Base-by-base conservation (phyloP, 2,113 vertebrate species). In the Urocynchramus pylzowi region DNA sequence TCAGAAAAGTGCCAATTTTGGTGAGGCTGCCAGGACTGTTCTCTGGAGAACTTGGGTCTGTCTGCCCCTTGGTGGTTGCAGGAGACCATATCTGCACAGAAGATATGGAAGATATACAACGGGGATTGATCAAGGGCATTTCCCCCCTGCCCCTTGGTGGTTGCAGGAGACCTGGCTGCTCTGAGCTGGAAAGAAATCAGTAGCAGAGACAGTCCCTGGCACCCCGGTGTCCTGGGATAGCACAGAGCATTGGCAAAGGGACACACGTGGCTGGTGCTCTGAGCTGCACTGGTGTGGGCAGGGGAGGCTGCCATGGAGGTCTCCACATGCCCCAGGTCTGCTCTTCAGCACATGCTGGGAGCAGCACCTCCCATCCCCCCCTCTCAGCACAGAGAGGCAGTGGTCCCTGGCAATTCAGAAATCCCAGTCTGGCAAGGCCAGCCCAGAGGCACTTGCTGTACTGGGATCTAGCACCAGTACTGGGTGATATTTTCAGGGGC, bases 191-290 rank as follows among this genome's bases (percentile, higher is more conserved):
- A n/a, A 77, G 52, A 15, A 82, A 44, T 31, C 44, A 17, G 37
- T 20, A 41, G 41, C 59, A 81, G 74, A 61, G 27, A 35, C 37
- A 85, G 17, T 13, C 21, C 33, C n/a, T 35, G 18, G 37, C 60
- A 86, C 16, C 13, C 30, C 1, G 1, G 18, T 78, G 50, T 75
- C 27, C 23, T 2, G 0, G 65, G 31, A 35, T 14, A 54, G 14
- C 52, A 79, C 21, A 61, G 73, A 77, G 39, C 77, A 42, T 1
- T 22, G 50, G n/a, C 16, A 28, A 73, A 92, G 37, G 59, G 20
- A 65, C 13, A 22, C 21, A 6, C 0, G 1, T 60, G 63, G 23
- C 39, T 3, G 3, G 14, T 3, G 4, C 20, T 65, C 60, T 69
- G 57, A n/a, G 30, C 49, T 64, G 44, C 37, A 16, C 50, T 27